Evolutionary conservation across 2,797 vertebrate species (phyloP).

Genomic region (Choloepus didactylus): DNA sequence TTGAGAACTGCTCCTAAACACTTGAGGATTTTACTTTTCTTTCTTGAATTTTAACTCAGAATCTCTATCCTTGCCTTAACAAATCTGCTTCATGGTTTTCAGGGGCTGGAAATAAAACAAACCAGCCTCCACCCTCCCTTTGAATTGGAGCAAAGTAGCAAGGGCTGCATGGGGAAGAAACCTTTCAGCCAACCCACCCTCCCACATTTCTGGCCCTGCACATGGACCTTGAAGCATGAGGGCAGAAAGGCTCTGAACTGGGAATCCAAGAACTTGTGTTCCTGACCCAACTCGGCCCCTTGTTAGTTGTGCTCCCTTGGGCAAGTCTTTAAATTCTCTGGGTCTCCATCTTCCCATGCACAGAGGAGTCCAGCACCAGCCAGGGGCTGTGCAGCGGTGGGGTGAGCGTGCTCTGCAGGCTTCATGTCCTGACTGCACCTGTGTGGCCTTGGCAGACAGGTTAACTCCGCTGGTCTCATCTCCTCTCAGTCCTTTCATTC

Average conservation of each 20-base stretch:
- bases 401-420: not conserved
- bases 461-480: not conserved
- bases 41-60: not conserved
- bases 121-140: not conserved
- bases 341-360: not conserved
- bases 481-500: not conserved
- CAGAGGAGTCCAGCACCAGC: fast-evolving
- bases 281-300: not conserved
- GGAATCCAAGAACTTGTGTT: not conserved
- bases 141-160: fast-evolving
- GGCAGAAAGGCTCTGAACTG: not conserved
- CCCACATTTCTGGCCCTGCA: not conserved
- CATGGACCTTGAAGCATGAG: fast-evolving
- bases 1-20: not conserved
- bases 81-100: not conserved
- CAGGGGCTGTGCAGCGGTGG: not conserved
- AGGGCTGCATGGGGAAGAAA: fast-evolving
- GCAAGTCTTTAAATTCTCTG: not conserved
- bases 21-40: not conserved
- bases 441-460: not conserved
- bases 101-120: not conserved
- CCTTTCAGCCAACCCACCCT: not conserved
- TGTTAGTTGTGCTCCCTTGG: no score
- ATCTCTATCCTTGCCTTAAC: not conserved
- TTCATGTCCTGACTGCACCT: fast-evolving